Evolutionary conservation across 2,113 vertebrate genomes (phyloP), one percentile per base, ranked within the genome.

Genomic region (Procavia capensis): DNA sequence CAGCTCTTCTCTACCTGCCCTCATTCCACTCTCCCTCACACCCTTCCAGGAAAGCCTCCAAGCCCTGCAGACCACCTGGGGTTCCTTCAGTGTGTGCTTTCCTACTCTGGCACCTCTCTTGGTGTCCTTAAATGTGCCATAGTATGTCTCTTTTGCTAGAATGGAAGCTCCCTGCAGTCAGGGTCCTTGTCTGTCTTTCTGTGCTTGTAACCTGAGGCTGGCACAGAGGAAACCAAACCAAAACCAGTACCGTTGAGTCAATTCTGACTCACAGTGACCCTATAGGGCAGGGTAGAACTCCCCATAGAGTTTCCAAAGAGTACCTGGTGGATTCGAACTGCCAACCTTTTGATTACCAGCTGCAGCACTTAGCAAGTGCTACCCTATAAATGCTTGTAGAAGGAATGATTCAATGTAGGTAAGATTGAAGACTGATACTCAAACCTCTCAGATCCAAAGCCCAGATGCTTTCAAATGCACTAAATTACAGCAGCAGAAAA

Each of bases 1-100:
- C 36, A 59, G 9, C 41, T 39, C 36, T 43, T 50, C 43, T 39
- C 66, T 9, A 27, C 17, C 36, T n/a, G 19, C 4, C 3, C 25
- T 78, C 47, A 2, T 2, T 9, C 31, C 19, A 17, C 34, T 4
- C 63, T n/a, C 34, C 14, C 19, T 68, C 16, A n/a, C 64, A 16
- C 20, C 50, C 17, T 24, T 39, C 75, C 85, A 54, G 57, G 45
- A 59, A 7, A 72, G 31, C 16, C 20, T 11, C 7, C 0, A 25
- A 45, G 36, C n/a, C 20, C 17, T 19, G 1, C 3, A 41, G 43
- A 14, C 1, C 34, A 72, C 10, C 25, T 2, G 1, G 2, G 7
- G 64, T n/a, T 45, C 17, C 50, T 76, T 41, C 5, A 2, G 43
- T 4, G 64, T 10, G 6, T 29, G 5, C 9, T 17, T 17, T 39